A percentile compares a stretch with the other conserved stretches of the same genome.
These are phyloP conservation scores for Myotis lucifugus DNA, from an alignment of 2,113 vertebrate genomes.

Conservation along the genomic window DNA sequence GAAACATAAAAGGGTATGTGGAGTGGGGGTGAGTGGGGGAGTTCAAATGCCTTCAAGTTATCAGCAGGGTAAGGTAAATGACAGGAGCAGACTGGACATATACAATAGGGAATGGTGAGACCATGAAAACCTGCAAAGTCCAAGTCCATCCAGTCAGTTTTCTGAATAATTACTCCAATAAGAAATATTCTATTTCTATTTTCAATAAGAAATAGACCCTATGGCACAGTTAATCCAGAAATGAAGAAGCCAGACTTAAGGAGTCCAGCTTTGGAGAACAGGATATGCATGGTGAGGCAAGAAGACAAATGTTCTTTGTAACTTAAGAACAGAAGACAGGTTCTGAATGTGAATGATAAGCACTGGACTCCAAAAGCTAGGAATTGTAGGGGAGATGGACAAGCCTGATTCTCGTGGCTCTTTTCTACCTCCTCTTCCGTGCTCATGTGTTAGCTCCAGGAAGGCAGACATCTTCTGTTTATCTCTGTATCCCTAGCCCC, in stretches of 20 bases:
- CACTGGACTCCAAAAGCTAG: not conserved
- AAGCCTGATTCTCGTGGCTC: not conserved
- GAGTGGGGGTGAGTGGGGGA: no score
- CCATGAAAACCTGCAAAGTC: not conserved
- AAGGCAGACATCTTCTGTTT: not conserved
- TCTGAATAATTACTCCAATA: not conserved
- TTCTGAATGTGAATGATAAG: not conserved
- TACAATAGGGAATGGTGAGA: not conserved
- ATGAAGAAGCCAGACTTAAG: not conserved
- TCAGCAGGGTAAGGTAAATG: not conserved
- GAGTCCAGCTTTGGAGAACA: not conserved
- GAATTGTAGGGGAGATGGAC: not conserved
- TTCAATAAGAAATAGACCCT: not conserved
- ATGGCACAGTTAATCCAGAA: not conserved
- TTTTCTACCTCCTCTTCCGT: not conserved
- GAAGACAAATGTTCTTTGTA: not conserved
- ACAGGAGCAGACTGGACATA: not conserved
- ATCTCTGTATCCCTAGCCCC: not conserved
- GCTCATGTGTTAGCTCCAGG: not conserved
- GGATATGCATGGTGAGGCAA: not conserved
- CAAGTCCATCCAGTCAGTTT: not conserved
- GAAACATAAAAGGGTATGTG: not conserved
- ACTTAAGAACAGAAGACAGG: not conserved
- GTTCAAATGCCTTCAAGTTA: not conserved
- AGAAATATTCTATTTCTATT: not conserved